Base-by-base conservation (phyloP, 2,797 vertebrate genomes). In the Podargus strigoides region DNA sequence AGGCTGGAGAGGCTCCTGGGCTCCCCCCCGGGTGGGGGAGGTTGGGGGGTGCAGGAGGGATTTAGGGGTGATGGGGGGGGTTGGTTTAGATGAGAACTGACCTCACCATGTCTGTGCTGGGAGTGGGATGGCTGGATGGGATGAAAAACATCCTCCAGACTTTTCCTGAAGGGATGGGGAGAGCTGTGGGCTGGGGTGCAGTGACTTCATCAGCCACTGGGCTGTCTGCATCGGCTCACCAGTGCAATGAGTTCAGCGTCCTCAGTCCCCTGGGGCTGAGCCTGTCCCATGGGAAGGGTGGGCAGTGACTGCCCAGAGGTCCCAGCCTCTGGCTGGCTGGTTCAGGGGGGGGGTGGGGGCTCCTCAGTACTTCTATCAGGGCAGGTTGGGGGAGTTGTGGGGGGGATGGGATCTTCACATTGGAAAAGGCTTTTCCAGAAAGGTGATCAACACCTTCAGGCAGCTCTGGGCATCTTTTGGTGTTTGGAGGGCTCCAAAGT, bases 221-320 rank as follows among this genome's bases (percentile, higher is more conserved):
- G 28, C 17, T 82, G 81, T 70, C 34, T 4, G 8, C 30, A 15
- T 36, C 27, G 14, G 11, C 56, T 86, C 76, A 74, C 14, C 22
- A 12, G 39, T 49, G 52, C n/a, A 7, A n/a, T 10, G 47, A 77
- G 46, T 59, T 55, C 0, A 1, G 14, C 1, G 2, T 66, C 42
- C 47, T 44, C 32, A 27, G 2, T 7, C 8, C 11, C 39, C 30
- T 1, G 7, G 15, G 37, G 41, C 32, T 55, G 55, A 59, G 44
- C 24, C 30, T 53, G 32, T 34, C 27, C 17, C 0, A 1, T 34
- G 41, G 27, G 5, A 55, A 67, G 44, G 23, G 28, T 12, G 37
- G 47, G 36, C 26, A 75, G 47, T 0, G 6, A 30, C 24, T 86
- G 82, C 53, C 53, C 1, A 0, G 56, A 74, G 70, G 36, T 76